Percentiles rank a stretch among this genome's conserved stretches.
Conservation (phyloP, 2,888 invertebrate species). For the Crocallis elinguaria region DNA sequence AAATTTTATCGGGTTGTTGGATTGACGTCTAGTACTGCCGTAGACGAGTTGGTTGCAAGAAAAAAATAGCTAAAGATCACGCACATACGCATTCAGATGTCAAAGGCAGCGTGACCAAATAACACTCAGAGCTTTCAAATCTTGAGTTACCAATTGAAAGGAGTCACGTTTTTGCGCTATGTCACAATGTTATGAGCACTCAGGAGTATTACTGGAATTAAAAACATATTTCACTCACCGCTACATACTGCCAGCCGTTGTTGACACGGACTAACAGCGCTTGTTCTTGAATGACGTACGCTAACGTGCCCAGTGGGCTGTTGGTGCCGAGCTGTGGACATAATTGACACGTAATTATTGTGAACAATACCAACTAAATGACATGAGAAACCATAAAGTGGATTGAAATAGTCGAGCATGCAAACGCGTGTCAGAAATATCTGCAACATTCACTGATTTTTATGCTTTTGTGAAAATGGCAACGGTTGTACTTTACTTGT, state of each 20-base stretch:
- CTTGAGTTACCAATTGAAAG: too few species aligned
- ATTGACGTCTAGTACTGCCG: too few species aligned
- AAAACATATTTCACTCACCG: conserved; percentile 86
- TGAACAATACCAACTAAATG: conserved; percentile 28
- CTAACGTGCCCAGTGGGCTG: conserved; percentile 91
- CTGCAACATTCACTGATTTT: background rate
- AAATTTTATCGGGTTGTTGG: too few species aligned
- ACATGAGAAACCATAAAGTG: conserved; percentile 20
- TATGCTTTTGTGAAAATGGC: background rate
- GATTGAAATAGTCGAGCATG: conserved; percentile 17
- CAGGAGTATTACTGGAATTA: conserved; percentile 18
- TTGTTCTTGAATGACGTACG: conserved; percentile 96
- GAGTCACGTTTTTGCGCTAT: background rate
- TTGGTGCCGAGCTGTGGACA: conserved; percentile 69
- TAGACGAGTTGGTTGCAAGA: too few species aligned
- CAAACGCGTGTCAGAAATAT: background rate
- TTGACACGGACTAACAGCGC: conserved; percentile 94
- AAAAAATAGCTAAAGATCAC: too few species aligned
- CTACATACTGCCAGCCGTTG: conserved; percentile 97
- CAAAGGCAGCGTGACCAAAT: too few species aligned
- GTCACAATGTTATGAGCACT: background rate
- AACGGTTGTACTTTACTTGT: background rate
- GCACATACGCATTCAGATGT: too few species aligned
- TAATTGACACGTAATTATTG: conserved; percentile 36
- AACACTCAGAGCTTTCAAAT: too few species aligned